These are phyloP conservation scores for Tor tambroides DNA, from an alignment of 2,113 vertebrate species.

Conservation along the genomic window DNA sequence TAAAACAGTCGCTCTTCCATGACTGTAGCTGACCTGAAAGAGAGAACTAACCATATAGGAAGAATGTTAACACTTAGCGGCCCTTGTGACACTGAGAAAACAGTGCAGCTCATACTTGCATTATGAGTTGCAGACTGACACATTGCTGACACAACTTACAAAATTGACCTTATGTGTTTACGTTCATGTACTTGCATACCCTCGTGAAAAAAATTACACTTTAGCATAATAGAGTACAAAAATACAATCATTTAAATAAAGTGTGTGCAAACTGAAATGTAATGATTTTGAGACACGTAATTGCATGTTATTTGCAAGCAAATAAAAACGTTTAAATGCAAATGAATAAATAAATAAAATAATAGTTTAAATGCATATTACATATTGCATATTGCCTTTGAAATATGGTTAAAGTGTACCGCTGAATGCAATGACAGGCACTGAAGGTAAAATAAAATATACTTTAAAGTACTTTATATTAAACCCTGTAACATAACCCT, in stretches of 20 bases:
- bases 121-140: neutral
- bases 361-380: too few relatives aligned
- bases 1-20: neutral
- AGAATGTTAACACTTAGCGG: neutral
- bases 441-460: too few relatives aligned
- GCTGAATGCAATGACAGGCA: too few relatives aligned
- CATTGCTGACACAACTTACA: neutral
- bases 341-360: too few relatives aligned
- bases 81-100: neutral
- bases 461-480: too few relatives aligned
- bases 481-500: too few relatives aligned
- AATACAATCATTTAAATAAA: neutral
- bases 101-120: neutral
- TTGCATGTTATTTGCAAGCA: neutral
- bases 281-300: neutral
- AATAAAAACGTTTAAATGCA: neutral
- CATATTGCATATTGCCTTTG: too few relatives aligned
- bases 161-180: neutral
- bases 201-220: neutral
- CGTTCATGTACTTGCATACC: neutral
- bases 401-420: too few relatives aligned
- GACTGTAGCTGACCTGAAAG: neutral
- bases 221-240: neutral
- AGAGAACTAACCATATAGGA: neutral
- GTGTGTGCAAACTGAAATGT: neutral